Base-by-base conservation (phyloP, 2,797 vertebrate species). In the Pipistrellus pipistrellus region DNA sequence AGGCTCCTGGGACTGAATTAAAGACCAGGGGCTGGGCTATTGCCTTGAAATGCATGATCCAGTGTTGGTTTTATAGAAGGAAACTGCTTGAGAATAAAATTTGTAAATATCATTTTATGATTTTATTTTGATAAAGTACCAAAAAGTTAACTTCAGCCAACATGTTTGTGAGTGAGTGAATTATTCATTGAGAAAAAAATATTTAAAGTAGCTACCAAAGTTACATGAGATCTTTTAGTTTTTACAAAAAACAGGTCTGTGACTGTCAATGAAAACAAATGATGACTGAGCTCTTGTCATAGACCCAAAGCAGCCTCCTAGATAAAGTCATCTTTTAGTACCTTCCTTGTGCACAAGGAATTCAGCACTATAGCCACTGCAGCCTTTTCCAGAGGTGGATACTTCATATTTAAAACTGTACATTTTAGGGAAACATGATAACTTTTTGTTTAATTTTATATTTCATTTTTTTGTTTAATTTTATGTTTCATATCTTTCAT, bases 41-140 rank as follows among this genome's bases (percentile, higher is more conserved):
- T 27, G 27, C 27, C 62, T 62, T 68, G 55, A 64, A 76, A 53
- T 44, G 15, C 35, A 30, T 1, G 14, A 23, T 20, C 3, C 8
- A 72, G 15, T 18, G 44, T 41, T 11, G 6, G 23, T 77, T 89
- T 85, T 53, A 81, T 46, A 6, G n/a, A 80, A 35, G 46, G 46
- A 46, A 64, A 64, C 59, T 75, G 18, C 41, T 38, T 46, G 18
- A 66, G 76, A 73, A 73, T 92, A 44, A 76, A 35, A 4, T 15
- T 12, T 44, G 11, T 55, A 23, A 59, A 51, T 48, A 13, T 18
- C 41, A 85, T 66, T 68, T 68, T 68, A 38, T 17, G 46, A 68
- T 81, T 87, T 88, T 18, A 80, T 83, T 91, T 86, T 35, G 20
- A 69, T 82, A 27, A 72, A 59, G 41, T 27, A 25, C 32, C 55